Conservation (phyloP, 2,888 invertebrate genomes). For the Pyrrhopygopsis socrates region DNA sequence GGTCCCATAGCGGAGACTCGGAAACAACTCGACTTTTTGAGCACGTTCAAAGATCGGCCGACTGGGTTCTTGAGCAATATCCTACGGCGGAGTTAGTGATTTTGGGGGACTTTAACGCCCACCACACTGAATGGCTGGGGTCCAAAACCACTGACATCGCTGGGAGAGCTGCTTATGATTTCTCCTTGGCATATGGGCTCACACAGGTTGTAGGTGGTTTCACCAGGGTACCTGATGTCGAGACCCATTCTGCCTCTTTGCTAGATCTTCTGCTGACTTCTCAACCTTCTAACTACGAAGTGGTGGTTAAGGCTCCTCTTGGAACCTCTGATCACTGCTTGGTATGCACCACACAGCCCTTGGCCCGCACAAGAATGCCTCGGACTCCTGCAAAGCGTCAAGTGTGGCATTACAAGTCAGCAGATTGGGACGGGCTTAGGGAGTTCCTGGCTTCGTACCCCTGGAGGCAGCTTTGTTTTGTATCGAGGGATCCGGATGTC, state of each 20-base stretch:
- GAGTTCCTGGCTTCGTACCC: slow-evolving; percentile 6
- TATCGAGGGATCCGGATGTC: too few species aligned
- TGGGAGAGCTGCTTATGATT: neutral
- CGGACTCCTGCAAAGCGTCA: neutral
- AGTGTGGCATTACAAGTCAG: too few species aligned
- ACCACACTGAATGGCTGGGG: slow-evolving; percentile 1
- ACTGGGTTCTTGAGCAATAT: neutral
- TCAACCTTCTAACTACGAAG: neutral
- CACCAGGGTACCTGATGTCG: neutral
- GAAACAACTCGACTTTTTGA: neutral
- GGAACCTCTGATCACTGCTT: neutral
- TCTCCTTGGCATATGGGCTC: neutral
- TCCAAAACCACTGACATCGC: neutral
- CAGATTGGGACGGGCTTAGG: too few species aligned
- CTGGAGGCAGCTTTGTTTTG: neutral
- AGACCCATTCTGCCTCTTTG: slow-evolving; percentile 1
- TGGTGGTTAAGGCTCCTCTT: neutral
- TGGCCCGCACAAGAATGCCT: neutral
- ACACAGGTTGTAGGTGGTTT: neutral
- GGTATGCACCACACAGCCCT: neutral
- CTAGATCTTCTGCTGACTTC: neutral
- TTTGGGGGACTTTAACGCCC: too few species aligned
- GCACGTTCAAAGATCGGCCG: neutral
- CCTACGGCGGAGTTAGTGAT: slow-evolving; percentile 1
- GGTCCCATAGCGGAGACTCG: slow-evolving; percentile 5